These are phyloP conservation scores for Nasonia giraulti DNA, from an alignment of 1,140 invertebrate species.

Conservation along the genomic window DNA sequence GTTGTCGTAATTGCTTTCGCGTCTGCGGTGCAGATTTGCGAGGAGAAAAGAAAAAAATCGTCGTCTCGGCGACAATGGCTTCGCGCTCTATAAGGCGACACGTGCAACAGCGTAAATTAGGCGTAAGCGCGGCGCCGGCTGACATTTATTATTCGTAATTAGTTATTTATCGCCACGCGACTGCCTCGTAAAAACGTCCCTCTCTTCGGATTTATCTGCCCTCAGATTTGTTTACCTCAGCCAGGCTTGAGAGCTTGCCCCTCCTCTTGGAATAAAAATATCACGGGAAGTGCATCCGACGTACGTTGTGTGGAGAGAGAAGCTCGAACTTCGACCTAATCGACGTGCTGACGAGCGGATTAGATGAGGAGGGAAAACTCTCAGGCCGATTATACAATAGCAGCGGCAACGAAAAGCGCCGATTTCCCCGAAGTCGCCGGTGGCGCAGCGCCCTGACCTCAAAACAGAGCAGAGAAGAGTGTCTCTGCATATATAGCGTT, in stretches of 20 bases:
- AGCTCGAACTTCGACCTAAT: not conserved
- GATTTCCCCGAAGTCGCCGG: constrained; percentile 51
- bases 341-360: not conserved
- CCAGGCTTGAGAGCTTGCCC: not conserved
- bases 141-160: constrained; percentile 51
- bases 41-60: too few species aligned
- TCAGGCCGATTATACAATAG: not conserved
- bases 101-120: constrained; percentile 25
- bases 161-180: constrained; percentile 35
- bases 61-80: not conserved
- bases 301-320: not conserved
- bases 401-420: constrained; percentile 14
- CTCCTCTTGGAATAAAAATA: not conserved
- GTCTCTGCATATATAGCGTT: too few species aligned
- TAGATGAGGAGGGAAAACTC: not conserved
- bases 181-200: constrained; percentile 41
- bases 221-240: not conserved
- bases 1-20: too few species aligned
- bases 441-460: constrained; percentile 60
- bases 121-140: not conserved
- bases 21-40: too few species aligned
- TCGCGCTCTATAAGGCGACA: not conserved
- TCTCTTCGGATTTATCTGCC: not conserved
- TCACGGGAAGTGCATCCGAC: too few species aligned
- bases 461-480: constrained; percentile 43